Percentiles rank a stretch among this genome's conserved stretches.
Evolutionary conservation across 2,888 invertebrate species (phyloP).

Genomic region (Empis livida): DNA sequence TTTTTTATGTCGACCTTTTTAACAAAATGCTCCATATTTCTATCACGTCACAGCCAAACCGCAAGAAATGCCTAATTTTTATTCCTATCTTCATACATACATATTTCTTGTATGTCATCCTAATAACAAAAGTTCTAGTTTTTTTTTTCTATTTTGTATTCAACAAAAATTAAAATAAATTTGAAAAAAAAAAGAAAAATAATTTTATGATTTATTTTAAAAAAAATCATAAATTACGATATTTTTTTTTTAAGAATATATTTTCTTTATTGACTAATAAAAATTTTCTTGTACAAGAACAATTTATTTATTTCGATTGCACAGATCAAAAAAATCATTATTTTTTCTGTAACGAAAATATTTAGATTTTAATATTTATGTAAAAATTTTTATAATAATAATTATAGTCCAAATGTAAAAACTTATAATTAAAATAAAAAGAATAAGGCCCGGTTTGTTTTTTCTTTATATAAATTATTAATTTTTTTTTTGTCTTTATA

Average conservation of each 20-base stretch:
- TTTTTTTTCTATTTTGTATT: too few species aligned
- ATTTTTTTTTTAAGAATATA: conserved; percentile 14
- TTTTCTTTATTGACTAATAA: conserved; percentile 17
- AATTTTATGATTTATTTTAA: conserved; percentile 8
- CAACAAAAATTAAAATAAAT: too few species aligned
- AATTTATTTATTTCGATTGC: conserved; percentile 17
- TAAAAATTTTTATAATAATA: conserved; percentile 7
- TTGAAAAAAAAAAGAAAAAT: background rate
- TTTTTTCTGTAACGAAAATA: conserved; percentile 14
- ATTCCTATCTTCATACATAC: too few species aligned
- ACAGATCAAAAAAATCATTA: conserved; percentile 14
- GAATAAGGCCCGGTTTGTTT: conserved; percentile 15
- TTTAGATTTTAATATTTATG: conserved; percentile 11
- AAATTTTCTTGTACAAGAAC: conserved; percentile 16
- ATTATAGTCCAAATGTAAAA: conserved; percentile 5
- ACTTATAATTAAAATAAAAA: conserved; percentile 10
- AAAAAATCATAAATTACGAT: conserved; percentile 7
- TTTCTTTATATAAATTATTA: conserved; percentile 13
- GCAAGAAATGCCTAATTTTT: background rate
- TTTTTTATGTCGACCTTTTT: too few species aligned
- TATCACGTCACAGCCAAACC: background rate
- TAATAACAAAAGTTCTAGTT: too few species aligned
- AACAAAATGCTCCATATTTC: too few species aligned
- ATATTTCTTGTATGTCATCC: too few species aligned
- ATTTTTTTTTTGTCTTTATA: conserved; percentile 8